phyloP scores from a whole-genome alignment of 2,888 invertebrate genomes.

The Drosophila falleni region DNA sequence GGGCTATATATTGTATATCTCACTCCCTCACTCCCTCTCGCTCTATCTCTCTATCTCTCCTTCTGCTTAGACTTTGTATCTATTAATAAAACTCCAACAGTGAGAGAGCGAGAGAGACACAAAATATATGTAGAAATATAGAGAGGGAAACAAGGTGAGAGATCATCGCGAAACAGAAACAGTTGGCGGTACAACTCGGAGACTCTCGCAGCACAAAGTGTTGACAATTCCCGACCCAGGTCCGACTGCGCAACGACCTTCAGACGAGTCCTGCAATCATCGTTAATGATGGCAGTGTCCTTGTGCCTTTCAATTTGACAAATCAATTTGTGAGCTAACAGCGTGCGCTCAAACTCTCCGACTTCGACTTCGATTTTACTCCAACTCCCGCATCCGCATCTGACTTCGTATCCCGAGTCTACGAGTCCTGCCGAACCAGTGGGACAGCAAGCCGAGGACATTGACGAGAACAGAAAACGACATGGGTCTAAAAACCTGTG shows the following conservation, averaged over 20 bases:
- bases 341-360: slow-evolving; percentile 58
- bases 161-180: slow-evolving; percentile 57
- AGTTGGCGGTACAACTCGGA: slow-evolving; percentile 70
- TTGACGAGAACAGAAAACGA: slow-evolving; percentile 31
- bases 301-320: slow-evolving; percentile 74
- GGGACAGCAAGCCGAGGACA: slow-evolving; percentile 49
- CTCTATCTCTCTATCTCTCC: background rate
- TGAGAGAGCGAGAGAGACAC: slow-evolving; percentile 5
- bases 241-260: slow-evolving; percentile 80
- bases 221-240: slow-evolving; percentile 65
- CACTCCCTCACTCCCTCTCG: slow-evolving; percentile 4
- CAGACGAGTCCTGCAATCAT: slow-evolving; percentile 71
- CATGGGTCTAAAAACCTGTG: slow-evolving; percentile 21
- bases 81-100: slow-evolving; percentile 78
- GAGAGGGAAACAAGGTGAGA: slow-evolving; percentile 8
- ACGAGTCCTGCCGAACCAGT: slow-evolving; percentile 46
- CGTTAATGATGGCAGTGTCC: slow-evolving; percentile 81
- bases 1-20: slow-evolving; percentile 2
- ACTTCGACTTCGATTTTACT: slow-evolving; percentile 1
- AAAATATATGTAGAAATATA: background rate
- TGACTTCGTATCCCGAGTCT: slow-evolving; percentile 21
- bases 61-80: slow-evolving; percentile 36
- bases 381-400: background rate
- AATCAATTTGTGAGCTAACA: slow-evolving; percentile 78
- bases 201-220: slow-evolving; percentile 56